Evolutionary conservation across 2,888 invertebrate species (phyloP).

Genomic region (Netelia melanura): DNA sequence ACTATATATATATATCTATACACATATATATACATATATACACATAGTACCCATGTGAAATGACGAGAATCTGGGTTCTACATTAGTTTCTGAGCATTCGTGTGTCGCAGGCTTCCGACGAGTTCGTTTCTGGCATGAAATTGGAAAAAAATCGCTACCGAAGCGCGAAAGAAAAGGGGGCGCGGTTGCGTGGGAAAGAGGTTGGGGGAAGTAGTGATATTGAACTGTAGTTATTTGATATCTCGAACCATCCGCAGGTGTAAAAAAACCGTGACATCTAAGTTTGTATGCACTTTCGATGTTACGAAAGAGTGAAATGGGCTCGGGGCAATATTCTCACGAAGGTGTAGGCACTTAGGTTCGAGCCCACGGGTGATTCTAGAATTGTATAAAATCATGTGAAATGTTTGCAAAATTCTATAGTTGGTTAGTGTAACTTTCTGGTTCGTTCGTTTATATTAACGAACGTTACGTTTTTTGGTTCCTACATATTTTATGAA

Average conservation of each 20-base stretch:
- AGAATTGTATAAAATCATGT: constrained; percentile 36
- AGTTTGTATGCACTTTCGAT: constrained; percentile 65
- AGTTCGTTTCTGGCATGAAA: constrained; percentile 23
- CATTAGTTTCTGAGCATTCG: constrained; percentile 55
- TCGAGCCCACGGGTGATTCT: constrained; percentile 42
- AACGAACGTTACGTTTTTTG: too few relatives aligned
- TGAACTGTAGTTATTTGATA: constrained; percentile 33
- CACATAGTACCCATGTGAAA: constrained; percentile 15
- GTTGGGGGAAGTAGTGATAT: neutral
- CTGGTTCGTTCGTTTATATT: too few relatives aligned
- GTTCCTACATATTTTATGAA: too few relatives aligned
- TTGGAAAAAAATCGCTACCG: constrained; percentile 39
- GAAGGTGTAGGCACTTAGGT: constrained; percentile 41
- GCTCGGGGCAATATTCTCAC: constrained; percentile 30
- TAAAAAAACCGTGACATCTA: constrained; percentile 35
- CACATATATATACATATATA: neutral
- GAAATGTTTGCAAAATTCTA: constrained; percentile 55
- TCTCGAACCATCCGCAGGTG: neutral
- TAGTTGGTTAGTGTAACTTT: neutral
- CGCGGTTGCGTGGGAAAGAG: neutral
- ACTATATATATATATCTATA: neutral
- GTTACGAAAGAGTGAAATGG: constrained; percentile 47
- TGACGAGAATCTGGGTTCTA: constrained; percentile 40
- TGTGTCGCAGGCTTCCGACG: constrained; percentile 18
- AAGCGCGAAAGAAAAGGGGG: neutral